Evolutionary conservation across 2,888 invertebrate species (phyloP), one percentile per base, ranked within the genome.

Genomic region (Seladonia tumulorum): DNA sequence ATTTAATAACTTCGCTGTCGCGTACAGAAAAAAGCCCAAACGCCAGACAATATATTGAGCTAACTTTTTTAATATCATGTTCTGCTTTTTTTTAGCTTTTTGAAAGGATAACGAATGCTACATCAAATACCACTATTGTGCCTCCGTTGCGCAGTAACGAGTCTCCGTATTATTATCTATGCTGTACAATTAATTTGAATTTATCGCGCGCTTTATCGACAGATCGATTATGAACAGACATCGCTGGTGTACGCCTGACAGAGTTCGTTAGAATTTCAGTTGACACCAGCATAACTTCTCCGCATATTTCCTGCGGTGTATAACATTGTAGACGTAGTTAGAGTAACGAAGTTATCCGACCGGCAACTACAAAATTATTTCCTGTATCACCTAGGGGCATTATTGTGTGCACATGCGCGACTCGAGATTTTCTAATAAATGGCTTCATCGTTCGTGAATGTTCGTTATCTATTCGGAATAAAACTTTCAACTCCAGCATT

Each of bases 311-410:
- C 57, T 66, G 22, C 25, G 63, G 60, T 75, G 22, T 79, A 42
- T 76, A 75, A 79, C 83, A 72, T 49, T 25, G 66, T 68, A 57
- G 72, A 79, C 22, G 57, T 76, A 83, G 60, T 83, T 85, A 79
- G 71, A 45, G 57, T 47, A 83, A 85, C 79, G 57, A 79, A 73
- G 66, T 85, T 83, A 76, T 29, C 16, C 35, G 73, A 73, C 76
- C 14, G 81, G 72, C 79, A 73, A 76, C 83, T 76, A 79, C 47
- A 35, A 83, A 85, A 85, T 85, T 85, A 76, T 85, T 83, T 72
- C 79, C 68, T 57, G 53, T 68, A 71, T 79, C 83, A n/a, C 72
- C 85, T 76, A 47, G 83, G 57, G 83, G 49, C 29, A 18, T 14
- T 29, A 22, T 53, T 35, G 66, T 14, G 25, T 18, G 70, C 16